Evolutionary conservation across 2,113 vertebrate genomes (phyloP), one percentile per base, ranked within the genome.

Genomic region (Polypterus bichir): DNA sequence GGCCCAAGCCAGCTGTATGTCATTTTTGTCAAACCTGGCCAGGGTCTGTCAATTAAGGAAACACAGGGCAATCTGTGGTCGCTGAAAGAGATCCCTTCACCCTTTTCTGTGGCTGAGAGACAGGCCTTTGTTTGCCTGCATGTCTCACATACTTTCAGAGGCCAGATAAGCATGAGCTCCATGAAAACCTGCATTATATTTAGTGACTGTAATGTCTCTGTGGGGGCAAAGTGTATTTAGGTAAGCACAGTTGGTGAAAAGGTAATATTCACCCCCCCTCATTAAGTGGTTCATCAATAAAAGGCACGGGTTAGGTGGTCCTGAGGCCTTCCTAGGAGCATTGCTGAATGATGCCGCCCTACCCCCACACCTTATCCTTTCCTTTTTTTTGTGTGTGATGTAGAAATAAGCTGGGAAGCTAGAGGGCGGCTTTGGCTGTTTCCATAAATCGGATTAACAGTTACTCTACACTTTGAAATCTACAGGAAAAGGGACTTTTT

Each of bases 131-230:
- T 94, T 88, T 88, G 69, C 83, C 71, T 79, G 84, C 88, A 86
- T 91, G 92, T 91, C 89, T 93, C 91, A 89, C 89, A 94, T 93
- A 93, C 87, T 92, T 93, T 88, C 83, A 78, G 86, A 83, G 85
- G 79, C 83, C 86, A 81, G 91, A 92, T 94, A 93, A 93, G 91
- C 84, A 78, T 67, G 73, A 76, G 73, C 71, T 68, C 83, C 80
- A 91, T 93, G 88, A 92, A 93, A 87, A 83, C 76, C 81, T 72
- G 86, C 86, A 89, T 93, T 93, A 91, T 92, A 83, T 84, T 86
- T 77, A 76, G 77, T 79, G 83, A 83, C 59, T 0, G 79, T 80
- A 83, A 83, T 83, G 75, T 85, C 83, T 81, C 80, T 71, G 74
- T 75, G 78, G 83, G 79, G 82, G 74, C 78, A 82, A 78, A 75